Evolutionary conservation across 2,888 invertebrate species (phyloP), one percentile per base, ranked within the genome.

Genomic region (Aphrophora alni): DNA sequence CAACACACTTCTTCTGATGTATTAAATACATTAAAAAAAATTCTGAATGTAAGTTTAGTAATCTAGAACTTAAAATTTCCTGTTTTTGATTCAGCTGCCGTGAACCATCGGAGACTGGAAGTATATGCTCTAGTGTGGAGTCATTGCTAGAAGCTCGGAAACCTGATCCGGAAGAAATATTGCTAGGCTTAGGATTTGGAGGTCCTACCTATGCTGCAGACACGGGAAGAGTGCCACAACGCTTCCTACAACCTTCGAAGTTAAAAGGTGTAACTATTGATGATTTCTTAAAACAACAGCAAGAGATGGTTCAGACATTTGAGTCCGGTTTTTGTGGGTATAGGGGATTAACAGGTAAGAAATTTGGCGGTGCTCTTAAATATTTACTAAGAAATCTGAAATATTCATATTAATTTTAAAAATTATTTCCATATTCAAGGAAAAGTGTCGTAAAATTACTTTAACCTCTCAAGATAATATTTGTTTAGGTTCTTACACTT

Each of bases 81-180:
- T n/a, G n/a, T n/a, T n/a, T n/a, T n/a, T n/a, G n/a, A n/a, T n/a
- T n/a, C n/a, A 82, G 83, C 68, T 84, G 85, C 71, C 38, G 70
- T 38, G 85, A 84, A 74, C 84, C 84, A 25, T 85, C 85, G 27
- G 86, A 86, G 82, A 84, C 85, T 12, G 86, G 84, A 24, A 86
- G 86, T 76, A 86, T 86, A 86, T 76, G 85, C 85, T 83, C 87
- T 27, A 91, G 93, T 86, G 94, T 96, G 44, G 93, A 96, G 87
- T 95, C 95, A 87, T 91, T 97, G 75, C 89, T 97, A 85, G 95
- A 96, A 85, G 92, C 95, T 24, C 91, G 97, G 59, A 94, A 93
- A 86, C 95, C 95, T 26, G 97, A 98, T 89, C 97, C 97, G 0
- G 97, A 97, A 87, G 95, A 95, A 78, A 93, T 98, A 79, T 90